Conservation (phyloP, 2,888 invertebrate genomes). For the Epinotia ramella region DNA sequence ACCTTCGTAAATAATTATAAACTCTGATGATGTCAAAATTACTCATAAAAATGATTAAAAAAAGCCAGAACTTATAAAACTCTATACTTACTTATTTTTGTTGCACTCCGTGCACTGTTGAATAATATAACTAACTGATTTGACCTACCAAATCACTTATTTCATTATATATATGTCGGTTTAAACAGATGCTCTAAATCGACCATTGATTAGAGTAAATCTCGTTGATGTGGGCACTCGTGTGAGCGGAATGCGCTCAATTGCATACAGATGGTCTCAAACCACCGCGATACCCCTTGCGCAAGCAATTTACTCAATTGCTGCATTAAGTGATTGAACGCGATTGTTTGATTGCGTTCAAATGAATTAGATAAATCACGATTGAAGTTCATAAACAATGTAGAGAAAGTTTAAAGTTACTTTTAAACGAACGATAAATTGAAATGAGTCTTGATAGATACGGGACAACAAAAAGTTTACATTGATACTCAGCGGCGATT, state of each 20-base stretch:
- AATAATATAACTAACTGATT: no score
- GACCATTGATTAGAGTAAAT: background rate
- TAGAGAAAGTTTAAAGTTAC: background rate
- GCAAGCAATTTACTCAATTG: constrained; percentile 53
- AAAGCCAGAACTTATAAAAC: no score
- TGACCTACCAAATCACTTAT: background rate
- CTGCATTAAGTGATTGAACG: constrained; percentile 33
- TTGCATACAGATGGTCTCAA: constrained; percentile 64
- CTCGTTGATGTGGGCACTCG: constrained; percentile 15
- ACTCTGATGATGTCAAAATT: no score
- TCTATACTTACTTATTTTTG: no score
- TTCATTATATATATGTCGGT: background rate
- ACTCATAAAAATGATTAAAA: no score
- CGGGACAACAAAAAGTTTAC: background rate
- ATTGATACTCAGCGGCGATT: no score
- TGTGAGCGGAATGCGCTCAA: constrained; percentile 61
- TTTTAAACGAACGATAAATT: constrained; percentile 4
- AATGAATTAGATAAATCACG: constrained; percentile 19
- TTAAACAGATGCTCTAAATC: background rate
- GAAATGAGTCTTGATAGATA: background rate
- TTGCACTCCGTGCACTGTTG: no score
- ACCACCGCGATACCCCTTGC: constrained; percentile 55
- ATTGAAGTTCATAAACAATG: constrained; percentile 21
- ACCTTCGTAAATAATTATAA: no score
- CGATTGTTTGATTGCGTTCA: constrained; percentile 34